Percentiles rank a stretch among this genome's conserved stretches.
phyloP scores from a whole-genome alignment of 2,113 vertebrate species.

The Pristiophorus japonicus region DNA sequence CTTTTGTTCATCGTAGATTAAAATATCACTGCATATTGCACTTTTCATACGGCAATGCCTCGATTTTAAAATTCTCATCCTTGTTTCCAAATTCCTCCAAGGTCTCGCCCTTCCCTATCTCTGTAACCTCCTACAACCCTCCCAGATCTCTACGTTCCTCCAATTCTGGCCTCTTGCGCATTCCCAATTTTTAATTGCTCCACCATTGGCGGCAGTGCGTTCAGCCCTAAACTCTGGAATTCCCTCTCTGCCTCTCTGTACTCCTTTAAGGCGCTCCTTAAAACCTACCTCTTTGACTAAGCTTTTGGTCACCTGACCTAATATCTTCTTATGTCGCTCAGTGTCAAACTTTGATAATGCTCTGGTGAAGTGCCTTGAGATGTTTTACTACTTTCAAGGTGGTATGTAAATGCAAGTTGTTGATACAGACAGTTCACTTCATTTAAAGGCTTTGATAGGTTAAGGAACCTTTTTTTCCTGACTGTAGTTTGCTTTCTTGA shows the following conservation, averaged over 20 bases:
- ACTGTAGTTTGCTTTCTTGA: neutral
- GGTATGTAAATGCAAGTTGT: neutral
- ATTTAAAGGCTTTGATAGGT: neutral
- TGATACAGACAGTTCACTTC: neutral
- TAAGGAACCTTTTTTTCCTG: neutral
- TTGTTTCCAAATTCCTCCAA: no score
- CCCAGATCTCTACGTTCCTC: neutral
- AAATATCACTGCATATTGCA: neutral
- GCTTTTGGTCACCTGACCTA: neutral
- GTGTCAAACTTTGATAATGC: neutral
- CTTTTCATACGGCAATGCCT: neutral
- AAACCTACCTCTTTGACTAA: neutral
- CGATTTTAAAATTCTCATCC: neutral
- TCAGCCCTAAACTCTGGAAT: neutral
- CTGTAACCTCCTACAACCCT: neutral
- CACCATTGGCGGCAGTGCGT: neutral
- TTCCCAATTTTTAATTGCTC: neutral
- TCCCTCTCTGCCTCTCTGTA: neutral
- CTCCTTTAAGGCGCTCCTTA: neutral
- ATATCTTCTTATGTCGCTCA: neutral
- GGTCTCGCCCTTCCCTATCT: neutral
- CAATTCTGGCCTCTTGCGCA: neutral
- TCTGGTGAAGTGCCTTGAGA: neutral
- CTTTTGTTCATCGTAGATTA: neutral
- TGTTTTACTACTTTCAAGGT: no score